These are phyloP conservation scores for Phrixothrix hirtus DNA, from an alignment of 2,888 invertebrate genomes.

Conservation along the genomic window DNA sequence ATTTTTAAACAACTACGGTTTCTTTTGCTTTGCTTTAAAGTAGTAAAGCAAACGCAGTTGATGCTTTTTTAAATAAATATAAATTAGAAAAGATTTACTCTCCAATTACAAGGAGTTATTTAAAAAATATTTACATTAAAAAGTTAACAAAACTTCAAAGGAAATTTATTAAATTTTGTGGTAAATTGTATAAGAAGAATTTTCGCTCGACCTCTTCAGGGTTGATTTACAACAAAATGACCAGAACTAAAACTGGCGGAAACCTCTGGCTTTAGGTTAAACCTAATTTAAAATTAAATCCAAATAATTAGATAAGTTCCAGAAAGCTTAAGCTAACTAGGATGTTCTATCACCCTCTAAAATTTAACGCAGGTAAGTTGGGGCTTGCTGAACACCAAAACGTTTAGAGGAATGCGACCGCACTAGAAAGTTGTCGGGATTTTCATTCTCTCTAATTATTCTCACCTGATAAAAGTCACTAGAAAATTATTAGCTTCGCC, in stretches of 20 bases:
- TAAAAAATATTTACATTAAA: too few species aligned
- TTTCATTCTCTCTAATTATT: conserved; percentile 4
- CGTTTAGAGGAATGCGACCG: conserved; percentile 13
- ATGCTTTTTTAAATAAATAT: too few species aligned
- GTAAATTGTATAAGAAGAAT: neutral
- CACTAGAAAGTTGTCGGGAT: conserved; percentile 15
- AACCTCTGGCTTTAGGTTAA: conserved; percentile 13
- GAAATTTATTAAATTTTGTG: neutral
- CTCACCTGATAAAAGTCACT: too few species aligned
- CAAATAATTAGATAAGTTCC: conserved; percentile 26
- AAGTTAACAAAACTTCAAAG: neutral
- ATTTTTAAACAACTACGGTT: too few species aligned
- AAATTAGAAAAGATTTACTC: too few species aligned
- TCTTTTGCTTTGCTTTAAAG: too few species aligned
- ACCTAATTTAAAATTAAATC: conserved; percentile 28
- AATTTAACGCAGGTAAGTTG: conserved; percentile 20
- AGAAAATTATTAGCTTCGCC: too few species aligned
- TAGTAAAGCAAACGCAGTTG: too few species aligned
- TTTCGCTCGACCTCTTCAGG: neutral
- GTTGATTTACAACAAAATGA: conserved; percentile 8
- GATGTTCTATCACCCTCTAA: conserved; percentile 22
- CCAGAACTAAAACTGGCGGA: conserved; percentile 5
- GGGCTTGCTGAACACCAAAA: conserved; percentile 15
- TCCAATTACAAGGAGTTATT: too few species aligned
- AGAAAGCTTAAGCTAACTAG: conserved; percentile 20